Percentiles rank a stretch among this genome's conserved stretches.
These are phyloP conservation scores for Dermochelys coriacea DNA, from an alignment of 2,797 vertebrate genomes.

Conservation along the genomic window DNA sequence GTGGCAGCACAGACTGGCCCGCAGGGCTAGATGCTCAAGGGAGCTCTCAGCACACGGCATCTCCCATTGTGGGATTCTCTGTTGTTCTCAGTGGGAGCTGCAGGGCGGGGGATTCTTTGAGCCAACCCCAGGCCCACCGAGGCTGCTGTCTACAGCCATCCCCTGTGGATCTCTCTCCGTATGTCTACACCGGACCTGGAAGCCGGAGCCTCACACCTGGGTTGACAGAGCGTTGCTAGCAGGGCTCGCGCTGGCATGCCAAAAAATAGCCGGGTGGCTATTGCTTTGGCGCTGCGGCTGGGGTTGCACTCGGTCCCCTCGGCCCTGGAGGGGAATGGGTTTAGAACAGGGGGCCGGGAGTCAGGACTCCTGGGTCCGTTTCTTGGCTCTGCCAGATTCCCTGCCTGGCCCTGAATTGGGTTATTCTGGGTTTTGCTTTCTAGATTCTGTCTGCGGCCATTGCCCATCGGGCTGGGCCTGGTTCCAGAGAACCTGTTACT, in stretches of 20 bases:
- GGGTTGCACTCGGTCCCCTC: not conserved
- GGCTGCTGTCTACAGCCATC: too few relatives aligned
- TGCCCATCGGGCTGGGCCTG: constrained; percentile 47
- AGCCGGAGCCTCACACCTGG: not conserved
- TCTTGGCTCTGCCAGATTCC: not conserved
- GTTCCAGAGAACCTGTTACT: constrained; percentile 58
- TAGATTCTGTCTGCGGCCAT: not conserved
- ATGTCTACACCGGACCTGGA: not conserved
- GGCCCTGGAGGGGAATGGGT: too few relatives aligned
- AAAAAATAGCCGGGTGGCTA: too few relatives aligned
- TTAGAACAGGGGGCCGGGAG: not conserved
- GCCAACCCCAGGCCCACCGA: not conserved
- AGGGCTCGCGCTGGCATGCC: not conserved
- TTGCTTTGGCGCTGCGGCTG: too few relatives aligned
- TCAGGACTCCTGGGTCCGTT: not conserved
- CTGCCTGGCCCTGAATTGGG: not conserved
- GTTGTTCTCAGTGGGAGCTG: not conserved
- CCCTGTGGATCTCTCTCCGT: not conserved
- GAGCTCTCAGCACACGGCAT: not conserved
- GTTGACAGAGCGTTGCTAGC: not conserved
- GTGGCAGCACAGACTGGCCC: too few relatives aligned
- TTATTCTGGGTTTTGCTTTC: not conserved
- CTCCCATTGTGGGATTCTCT: not conserved
- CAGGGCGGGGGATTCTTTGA: not conserved
- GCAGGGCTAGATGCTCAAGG: not conserved